Conservation (phyloP, 2,113 vertebrate genomes). For the Guaruba guarouba region DNA sequence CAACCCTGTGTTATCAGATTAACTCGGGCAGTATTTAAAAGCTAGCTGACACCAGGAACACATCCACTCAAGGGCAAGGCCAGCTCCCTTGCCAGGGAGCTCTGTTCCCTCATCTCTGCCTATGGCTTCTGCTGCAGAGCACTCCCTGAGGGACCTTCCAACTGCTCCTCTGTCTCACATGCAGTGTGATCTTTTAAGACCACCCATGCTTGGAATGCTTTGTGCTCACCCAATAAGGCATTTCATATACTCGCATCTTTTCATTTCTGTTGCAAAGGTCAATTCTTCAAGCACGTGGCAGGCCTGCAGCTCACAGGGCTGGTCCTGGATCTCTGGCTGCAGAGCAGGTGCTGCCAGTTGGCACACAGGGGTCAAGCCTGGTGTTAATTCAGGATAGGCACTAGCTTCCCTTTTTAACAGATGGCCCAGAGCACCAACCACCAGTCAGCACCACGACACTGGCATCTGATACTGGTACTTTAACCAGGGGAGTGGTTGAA, state of each 20-base stretch:
- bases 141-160: neutral
- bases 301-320: neutral
- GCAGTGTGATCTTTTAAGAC: neutral
- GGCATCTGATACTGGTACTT: neutral
- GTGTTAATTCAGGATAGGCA: neutral
- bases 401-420: neutral
- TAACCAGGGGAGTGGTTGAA: neutral
- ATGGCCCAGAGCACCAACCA: neutral
- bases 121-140: neutral
- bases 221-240: neutral
- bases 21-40: neutral
- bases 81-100: neutral
- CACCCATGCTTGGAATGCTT: rapidly evolving
- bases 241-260: too few relatives aligned
- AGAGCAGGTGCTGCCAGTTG: neutral
- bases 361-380: neutral
- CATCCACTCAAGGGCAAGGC: neutral
- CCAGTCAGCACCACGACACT: neutral
- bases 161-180: neutral
- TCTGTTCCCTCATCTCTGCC: neutral
- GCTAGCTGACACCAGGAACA: neutral
- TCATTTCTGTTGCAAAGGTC: neutral
- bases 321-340: neutral
- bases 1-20: neutral
- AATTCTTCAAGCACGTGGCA: rapidly evolving